Evolutionary conservation across 2,113 vertebrate genomes (phyloP), one percentile per base, ranked within the genome.

Genomic region (Abramis brama): DNA sequence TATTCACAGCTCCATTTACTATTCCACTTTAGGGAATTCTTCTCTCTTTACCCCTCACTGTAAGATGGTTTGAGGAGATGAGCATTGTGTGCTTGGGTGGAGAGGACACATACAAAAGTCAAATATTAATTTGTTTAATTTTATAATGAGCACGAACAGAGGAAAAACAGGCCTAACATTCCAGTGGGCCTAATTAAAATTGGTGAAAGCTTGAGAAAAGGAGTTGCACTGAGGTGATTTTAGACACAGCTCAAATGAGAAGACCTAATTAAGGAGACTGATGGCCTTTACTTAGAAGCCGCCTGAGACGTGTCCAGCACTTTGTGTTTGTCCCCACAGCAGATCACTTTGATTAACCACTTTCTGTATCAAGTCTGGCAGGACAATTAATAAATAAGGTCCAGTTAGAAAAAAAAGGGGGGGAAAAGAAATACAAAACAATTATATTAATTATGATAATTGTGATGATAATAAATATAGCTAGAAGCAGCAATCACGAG

Each of bases 141-240:
- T 94, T 93, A 93, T 97, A 97, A 98, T 96, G 94, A 97, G 95
- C 95, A 95, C 94, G 95, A 96, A 96, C 95, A 96, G 91, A 93
- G 93, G 90, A 92, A 95, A 96, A 93, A 91, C 89, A 90, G 84
- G 90, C 91, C 95, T 97, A 97, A 96, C 97, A 95, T 96, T 97
- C 95, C 96, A 94, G 96, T 87, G 95, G 96, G 95, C 94, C 96
- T 97, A 97, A 98, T 99, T 97, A 98, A 95, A 96, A 94, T 94
- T 95, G 95, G 94, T 96, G 95, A 96, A 95, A 95, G 93, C 92
- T 91, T 62, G 93, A 92, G 90, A 91, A 93, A 91, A 91, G 93
- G 92, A 95, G 92, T 95, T 93, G 93, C 96, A 89, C 96, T 92
- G 89, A 96, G 95, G 96, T 95, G 95, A 96, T 97, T 98, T 97